A percentile compares a stretch with the other conserved stretches of the same genome.
Conservation (phyloP, 2,888 invertebrate genomes). For the Macrophya alboannulata region DNA sequence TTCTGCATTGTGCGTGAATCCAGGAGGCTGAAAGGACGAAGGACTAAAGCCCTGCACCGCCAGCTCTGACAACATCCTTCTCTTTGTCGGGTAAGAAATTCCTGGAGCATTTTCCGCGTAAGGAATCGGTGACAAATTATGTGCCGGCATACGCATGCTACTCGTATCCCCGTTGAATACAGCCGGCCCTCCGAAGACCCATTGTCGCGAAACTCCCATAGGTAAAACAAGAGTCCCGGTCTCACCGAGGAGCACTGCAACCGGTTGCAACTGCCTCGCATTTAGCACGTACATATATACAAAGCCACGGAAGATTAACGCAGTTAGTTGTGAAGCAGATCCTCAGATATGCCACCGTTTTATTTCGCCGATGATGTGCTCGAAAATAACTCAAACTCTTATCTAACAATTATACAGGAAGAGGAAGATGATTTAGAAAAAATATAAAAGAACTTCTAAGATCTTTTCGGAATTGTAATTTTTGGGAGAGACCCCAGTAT, state of each 20-base stretch:
- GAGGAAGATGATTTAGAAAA: neutral
- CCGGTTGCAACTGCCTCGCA: conserved; percentile 36
- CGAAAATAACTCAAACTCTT: neutral
- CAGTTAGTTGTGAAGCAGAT: neutral
- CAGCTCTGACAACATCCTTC: conserved; percentile 68
- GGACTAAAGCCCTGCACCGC: conserved; percentile 59
- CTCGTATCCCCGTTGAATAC: neutral
- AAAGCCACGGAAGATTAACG: conserved; percentile 9
- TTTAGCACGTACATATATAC: conserved; percentile 16
- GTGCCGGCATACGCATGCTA: conserved; percentile 51
- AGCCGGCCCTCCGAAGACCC: conserved; percentile 27
- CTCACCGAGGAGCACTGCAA: conserved; percentile 11
- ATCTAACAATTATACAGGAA: neutral
- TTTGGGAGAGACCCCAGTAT: neutral
- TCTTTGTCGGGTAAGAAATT: conserved; percentile 65
- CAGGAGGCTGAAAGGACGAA: conserved; percentile 52
- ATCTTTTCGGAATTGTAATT: neutral
- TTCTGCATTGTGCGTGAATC: conserved; percentile 53
- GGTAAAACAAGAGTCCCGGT: conserved; percentile 42
- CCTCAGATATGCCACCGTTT: neutral
- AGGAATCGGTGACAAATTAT: conserved; percentile 56
- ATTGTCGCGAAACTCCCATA: conserved; percentile 36
- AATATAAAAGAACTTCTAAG: neutral
- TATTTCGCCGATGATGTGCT: neutral
- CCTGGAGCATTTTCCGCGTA: conserved; percentile 55